Evolutionary conservation across 2,888 invertebrate species (phyloP), one percentile per base, ranked within the genome.

Genomic region (Apamea sordens): DNA sequence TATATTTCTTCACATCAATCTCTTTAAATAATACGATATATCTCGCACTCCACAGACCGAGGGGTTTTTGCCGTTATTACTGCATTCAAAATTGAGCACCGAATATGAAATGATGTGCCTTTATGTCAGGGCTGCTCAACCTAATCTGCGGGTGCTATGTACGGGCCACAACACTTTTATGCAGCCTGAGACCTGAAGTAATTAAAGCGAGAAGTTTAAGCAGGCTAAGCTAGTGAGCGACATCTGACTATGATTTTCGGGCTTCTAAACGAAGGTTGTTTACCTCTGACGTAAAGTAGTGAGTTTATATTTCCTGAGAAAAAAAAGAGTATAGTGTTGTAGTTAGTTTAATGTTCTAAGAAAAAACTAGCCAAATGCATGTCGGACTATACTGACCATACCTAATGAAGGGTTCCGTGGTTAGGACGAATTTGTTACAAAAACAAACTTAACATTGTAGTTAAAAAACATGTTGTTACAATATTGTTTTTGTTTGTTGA

Each of bases 11-110:
- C 61, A 47, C 80, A 87, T 85, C 85, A 85, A 85, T 87, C 87
- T 87, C 85, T 80, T 80, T 87, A 87, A 85, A 87, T 85, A 87
- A 85, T 87, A 73, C 80, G 77, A 87, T 85, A 77, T 84, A 87
- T 85, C 87, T 85, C 77, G 56, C 83, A 79, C 76, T 84, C 64
- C 85, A 75, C 73, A 77, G 72, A 72, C 77, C 63, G 77, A 74
- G 80, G 87, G 80, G 72, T 75, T 79, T 81, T 63, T 77, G 73
- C 59, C 53, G 73, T 84, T 85, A 87, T 87, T 77, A 85, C 85
- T 84, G 87, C 87, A 80, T 87, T 85, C 85, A 73, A 77, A 85
- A 77, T 77, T 85, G 80, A 87, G 80, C 75, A 80, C 87, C 85
- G 77, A 85, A 85, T 87, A 80, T 85, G 80, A 80, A 87, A 87